Base-by-base conservation (phyloP, 2,888 invertebrate genomes). In the Buathra laborator region DNA sequence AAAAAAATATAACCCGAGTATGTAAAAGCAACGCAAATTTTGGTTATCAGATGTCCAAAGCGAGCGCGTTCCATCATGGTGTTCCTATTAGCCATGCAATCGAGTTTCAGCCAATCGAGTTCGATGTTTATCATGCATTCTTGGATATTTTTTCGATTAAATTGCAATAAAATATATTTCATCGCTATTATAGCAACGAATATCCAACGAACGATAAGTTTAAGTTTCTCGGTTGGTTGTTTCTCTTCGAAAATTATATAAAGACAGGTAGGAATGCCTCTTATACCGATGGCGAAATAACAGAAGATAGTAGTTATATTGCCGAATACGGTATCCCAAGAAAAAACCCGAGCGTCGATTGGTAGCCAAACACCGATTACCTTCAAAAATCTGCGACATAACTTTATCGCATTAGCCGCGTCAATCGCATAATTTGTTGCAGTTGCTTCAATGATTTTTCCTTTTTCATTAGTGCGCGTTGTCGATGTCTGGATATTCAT, bases 131-230 rank as follows among this genome's bases (percentile, higher is more conserved):
- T 59, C 3, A 92, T 81, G 72, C 91, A 90, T 3, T 75, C 56
- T 1, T 62, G 68, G 5, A 92, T 89, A 5, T 85, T 68, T 0
- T 12, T 44, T n/a, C 48, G 59, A 19, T 67, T 44, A 9, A 7
- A 77, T n/a, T 32, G 53, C 7, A 77, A 24, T 7, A 74, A 70
- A 12, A 37, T 62, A 59, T 89, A 87, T 29, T 92, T 92, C 0
- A 81, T 37, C 0, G 87, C 75, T 0, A 88, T 86, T 85, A 90
- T 88, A 4, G 86, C 3, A 32, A 86, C 88, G 48, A 90, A 91
- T 12, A 87, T 88, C 6, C 88, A 59, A 0, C 91, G 90, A 1
- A 90, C 90, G 0, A 88, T 86, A 82, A 89, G 86, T 46, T 87
- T 88, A 4, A 90, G 51, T 16, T 46, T 77, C 56, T 44, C 46